Base-by-base conservation (phyloP, 2,797 vertebrate species). In the Diplodus puntazzo region DNA sequence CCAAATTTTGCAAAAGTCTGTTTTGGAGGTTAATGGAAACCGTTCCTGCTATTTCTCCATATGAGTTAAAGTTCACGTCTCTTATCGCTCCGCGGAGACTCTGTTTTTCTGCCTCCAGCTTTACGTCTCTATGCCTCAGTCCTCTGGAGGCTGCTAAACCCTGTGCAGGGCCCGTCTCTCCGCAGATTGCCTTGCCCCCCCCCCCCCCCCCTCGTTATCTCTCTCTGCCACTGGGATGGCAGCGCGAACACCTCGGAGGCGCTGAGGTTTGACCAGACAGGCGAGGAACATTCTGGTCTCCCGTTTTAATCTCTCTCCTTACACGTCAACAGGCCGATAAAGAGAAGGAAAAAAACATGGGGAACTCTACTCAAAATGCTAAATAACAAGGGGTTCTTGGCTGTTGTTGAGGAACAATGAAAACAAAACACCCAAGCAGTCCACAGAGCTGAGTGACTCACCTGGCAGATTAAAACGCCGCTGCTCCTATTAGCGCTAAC, bases 371-470 rank as follows among this genome's bases (percentile, higher is more conserved):
- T 81, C 0, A 0, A 77, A 79, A 86, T 43, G 13, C 27, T 46
- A 45, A 77, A 55, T 42, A 63, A 75, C 27, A 64, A 73, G 71
- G 71, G 73, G 74, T 69, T 60, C 30, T 23, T 20, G 74, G 79
- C 86, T 83, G 74, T 59, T 71, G 53, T 69, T 81, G 84, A 86
- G 87, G 83, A 89, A 91, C 86, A 90, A 85, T 88, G 82, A 82
- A 85, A 89, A 30, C 77, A 81, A 77, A 81, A 69, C 59, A 57
- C 8, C 30, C 70, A 65, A 85, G 85, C 85, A 81, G 43, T 80
- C 48, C 49, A 49, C 68, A 73, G 73, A 72, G 61, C 39, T 62
- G 74, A 89, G 79, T 80, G 63, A 69, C 60, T 87, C 52, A 75
- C 83, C 69, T 79, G 72, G 83, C 80, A 53, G 48, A 75, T 76